Base-by-base conservation (phyloP, 2,113 vertebrate species). In the Dissostichus mawsoni region DNA sequence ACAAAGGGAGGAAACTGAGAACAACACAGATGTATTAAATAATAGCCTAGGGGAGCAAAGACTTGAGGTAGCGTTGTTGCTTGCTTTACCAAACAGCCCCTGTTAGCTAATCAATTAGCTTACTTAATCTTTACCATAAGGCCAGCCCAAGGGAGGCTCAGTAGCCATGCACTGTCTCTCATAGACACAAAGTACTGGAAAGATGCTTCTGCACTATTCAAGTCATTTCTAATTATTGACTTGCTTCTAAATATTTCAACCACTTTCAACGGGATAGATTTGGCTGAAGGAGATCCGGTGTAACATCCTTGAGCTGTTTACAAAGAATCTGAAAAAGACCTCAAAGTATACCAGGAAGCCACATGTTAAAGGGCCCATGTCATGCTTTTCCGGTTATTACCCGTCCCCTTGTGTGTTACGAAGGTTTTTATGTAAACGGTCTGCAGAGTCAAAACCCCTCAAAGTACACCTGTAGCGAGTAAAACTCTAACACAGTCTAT, bases 11-110 rank as follows among this genome's bases (percentile, higher is more conserved):
- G 84, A 89, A 92, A 85, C 88, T 75, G 86, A 86, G 87, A 91
- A 89, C 85, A 92, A 92, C 82, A 87, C 74, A 76, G 86, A 52
- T 88, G 89, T 90, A 85, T 91, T 90, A 91, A 91, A 89, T 92
- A 87, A 92, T 89, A 88, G 88, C 89, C 85, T 75, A 69, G 25
- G 86, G 87, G 71, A 87, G 63, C 29, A 12, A 61, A 83, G 69
- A 85, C 74, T 81, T 51, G 81, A 89, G 80, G 77, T 48, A 69
- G 50, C 56, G 72, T 89, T 62, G 81, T 75, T 85, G 74, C 62
- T 78, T 55, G 78, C 86, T 65, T 75, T 61, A 90, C 67, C 85
- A 89, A 88, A 92, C 74, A 78, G 69, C 12, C 66, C 56, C 58
- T 77, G 73, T 79, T 71, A 84, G 81, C 84, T 87, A 87, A 94